A percentile compares a stretch with the other conserved stretches of the same genome.
phyloP scores from a whole-genome alignment of 2,797 vertebrate species.

The Thamnophis elegans region DNA sequence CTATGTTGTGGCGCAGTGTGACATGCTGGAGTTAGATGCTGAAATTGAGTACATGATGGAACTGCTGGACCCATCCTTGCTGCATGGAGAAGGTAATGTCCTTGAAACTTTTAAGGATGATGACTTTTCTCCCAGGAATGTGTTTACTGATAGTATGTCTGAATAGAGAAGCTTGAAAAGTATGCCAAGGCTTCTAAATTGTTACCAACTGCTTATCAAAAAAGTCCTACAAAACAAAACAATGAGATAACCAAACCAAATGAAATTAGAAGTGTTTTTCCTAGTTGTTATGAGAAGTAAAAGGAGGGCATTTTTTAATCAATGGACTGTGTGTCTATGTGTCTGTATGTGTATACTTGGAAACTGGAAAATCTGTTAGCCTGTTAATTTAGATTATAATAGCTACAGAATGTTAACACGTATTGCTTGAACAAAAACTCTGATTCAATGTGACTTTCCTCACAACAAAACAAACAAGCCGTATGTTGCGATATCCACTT shows the following conservation, averaged over 20 bases:
- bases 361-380: not conserved
- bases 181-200: not conserved
- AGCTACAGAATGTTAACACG: not conserved
- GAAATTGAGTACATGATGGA: conserved; percentile 99
- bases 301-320: not conserved
- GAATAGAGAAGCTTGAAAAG: not conserved
- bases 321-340: fast-evolving
- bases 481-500: not conserved
- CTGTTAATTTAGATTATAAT: not conserved
- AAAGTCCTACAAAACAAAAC: not conserved
- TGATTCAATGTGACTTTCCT: not conserved
- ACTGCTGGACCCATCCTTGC: conserved; percentile 87
- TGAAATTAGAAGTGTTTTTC: not conserved
- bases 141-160: not conserved
- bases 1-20: conserved; percentile 91
- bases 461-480: not conserved
- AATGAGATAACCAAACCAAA: not conserved
- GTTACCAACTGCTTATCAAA: not conserved
- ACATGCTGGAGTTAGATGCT: conserved; percentile 91
- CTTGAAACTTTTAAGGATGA: not conserved
- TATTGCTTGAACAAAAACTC: conserved; percentile 22
- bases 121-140: not conserved
- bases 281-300: not conserved
- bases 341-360: fast-evolving
- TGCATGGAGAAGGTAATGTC: conserved; percentile 90